Evolutionary conservation across 2,888 invertebrate genomes (phyloP).

Genomic region (Timandra comae): DNA sequence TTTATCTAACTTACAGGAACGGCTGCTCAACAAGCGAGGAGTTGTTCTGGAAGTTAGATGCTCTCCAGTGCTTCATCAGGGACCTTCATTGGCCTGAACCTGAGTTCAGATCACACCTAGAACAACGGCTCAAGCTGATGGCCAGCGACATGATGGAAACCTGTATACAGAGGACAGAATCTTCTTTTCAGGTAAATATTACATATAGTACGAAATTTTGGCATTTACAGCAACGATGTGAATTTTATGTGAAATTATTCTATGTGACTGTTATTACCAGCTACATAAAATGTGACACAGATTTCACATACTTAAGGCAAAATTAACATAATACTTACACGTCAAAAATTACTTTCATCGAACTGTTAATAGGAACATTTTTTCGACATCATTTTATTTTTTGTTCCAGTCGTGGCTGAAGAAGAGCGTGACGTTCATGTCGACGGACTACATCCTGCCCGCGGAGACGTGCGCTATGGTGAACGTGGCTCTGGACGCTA

Average conservation of each 20-base stretch:
- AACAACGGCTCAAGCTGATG: slow-evolving; percentile 97
- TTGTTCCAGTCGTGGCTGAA: slow-evolving; percentile 90
- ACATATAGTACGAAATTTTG: too few species aligned
- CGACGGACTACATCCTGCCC: slow-evolving; percentile 98
- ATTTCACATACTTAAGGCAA: too few species aligned
- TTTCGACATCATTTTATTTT: too few species aligned
- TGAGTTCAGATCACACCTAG: slow-evolving; percentile 96
- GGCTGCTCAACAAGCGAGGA: slow-evolving; percentile 99
- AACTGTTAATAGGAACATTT: too few species aligned
- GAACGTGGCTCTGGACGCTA: slow-evolving; percentile 98
- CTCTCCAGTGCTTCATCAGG: slow-evolving; percentile 97
- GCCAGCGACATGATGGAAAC: slow-evolving; percentile 99
- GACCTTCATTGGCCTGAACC: slow-evolving; percentile 99
- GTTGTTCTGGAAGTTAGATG: slow-evolving; percentile 99
- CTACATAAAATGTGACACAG: too few species aligned
- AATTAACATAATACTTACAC: too few species aligned
- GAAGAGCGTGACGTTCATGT: slow-evolving; percentile 94
- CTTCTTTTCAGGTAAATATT: slow-evolving; percentile 81
- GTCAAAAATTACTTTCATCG: too few species aligned
- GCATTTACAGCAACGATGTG: too few species aligned
- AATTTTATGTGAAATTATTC: too few species aligned
- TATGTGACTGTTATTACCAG: too few species aligned
- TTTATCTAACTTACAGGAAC: slow-evolving; percentile 86
- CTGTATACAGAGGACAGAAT: slow-evolving; percentile 93
- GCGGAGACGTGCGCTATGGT: slow-evolving; percentile 99